A percentile compares a stretch with the other conserved stretches of the same genome.
phyloP scores from a whole-genome alignment of 2,888 invertebrate genomes.

The Barypeithes pellucidus region DNA sequence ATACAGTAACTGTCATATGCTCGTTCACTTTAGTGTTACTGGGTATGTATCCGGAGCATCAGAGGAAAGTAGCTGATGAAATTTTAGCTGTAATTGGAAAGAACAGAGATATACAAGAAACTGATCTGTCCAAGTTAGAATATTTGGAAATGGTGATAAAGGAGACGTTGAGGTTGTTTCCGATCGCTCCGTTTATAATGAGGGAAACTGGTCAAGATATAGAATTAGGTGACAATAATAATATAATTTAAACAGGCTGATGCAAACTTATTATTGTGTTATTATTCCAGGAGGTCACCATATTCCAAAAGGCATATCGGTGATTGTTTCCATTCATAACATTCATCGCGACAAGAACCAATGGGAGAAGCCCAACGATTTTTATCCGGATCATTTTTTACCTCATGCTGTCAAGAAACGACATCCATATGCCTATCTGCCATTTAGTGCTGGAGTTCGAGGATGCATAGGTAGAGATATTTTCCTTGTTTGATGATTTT shows the following conservation, averaged over 20 bases:
- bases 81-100: constrained; percentile 53
- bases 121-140: constrained; percentile 58
- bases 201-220: constrained; percentile 59
- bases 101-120: constrained; percentile 45
- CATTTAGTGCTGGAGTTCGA: constrained; percentile 61
- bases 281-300: constrained; percentile 55
- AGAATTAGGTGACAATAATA: constrained; percentile 54
- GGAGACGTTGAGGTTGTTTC: constrained; percentile 62
- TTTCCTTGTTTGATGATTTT: too few relatives aligned
- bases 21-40: constrained; percentile 59
- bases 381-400: constrained; percentile 63
- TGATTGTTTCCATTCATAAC: constrained; percentile 56
- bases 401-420: constrained; percentile 57
- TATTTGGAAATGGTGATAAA: constrained; percentile 64
- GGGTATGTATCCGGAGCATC: constrained; percentile 63
- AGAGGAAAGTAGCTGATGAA: constrained; percentile 57
- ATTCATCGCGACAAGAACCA: constrained; percentile 58
- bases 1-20: constrained; percentile 59
- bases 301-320: constrained; percentile 57
- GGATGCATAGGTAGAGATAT: constrained; percentile 42
- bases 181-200: constrained; percentile 62
- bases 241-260: not conserved
- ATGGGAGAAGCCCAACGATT: constrained; percentile 62
- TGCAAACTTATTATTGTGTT: not conserved
- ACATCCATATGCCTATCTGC: constrained; percentile 60